A percentile compares a stretch with the other conserved stretches of the same genome.
Evolutionary conservation across 2,113 vertebrate species (phyloP).

Genomic region (Hydrolagus affinis): DNA sequence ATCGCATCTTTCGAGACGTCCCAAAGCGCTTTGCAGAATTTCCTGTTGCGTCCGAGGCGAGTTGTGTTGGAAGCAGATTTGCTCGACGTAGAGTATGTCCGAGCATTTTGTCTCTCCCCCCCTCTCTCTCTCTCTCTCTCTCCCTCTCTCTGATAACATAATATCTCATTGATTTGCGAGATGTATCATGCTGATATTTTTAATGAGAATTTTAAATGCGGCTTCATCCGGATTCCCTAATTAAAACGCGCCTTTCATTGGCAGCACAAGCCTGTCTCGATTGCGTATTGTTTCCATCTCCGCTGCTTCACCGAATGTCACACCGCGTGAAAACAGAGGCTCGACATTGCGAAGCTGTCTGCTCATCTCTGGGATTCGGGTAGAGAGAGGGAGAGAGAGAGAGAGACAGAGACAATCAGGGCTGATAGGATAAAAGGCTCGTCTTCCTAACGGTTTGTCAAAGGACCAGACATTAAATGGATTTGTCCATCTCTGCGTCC

Average conservation of each 20-base stretch:
- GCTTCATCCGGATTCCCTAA: background rate
- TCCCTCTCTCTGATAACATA: no score
- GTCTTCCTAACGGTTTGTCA: background rate
- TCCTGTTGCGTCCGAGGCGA: no score
- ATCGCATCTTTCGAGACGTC: no score
- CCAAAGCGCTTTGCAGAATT: no score
- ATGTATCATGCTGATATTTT: no score
- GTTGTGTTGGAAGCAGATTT: no score
- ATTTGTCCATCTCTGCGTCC: background rate
- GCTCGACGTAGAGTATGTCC: no score
- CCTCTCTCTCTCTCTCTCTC: no score
- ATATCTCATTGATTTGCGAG: no score
- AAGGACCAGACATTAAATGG: background rate
- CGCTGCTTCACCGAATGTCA: background rate
- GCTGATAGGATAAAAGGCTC: background rate
- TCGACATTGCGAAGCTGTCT: background rate
- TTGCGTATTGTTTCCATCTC: background rate
- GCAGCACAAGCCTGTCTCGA: background rate
- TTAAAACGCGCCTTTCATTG: background rate
- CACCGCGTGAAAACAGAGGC: background rate
- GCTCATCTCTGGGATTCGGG: background rate
- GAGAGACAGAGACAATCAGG: background rate
- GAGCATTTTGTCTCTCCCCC: no score
- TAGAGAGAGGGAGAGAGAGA: no score
- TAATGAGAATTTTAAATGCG: background rate